Evolutionary conservation across 2,113 vertebrate species (phyloP), one percentile per base, ranked within the genome.

Genomic region (Campylomormyrus numenius): DNA sequence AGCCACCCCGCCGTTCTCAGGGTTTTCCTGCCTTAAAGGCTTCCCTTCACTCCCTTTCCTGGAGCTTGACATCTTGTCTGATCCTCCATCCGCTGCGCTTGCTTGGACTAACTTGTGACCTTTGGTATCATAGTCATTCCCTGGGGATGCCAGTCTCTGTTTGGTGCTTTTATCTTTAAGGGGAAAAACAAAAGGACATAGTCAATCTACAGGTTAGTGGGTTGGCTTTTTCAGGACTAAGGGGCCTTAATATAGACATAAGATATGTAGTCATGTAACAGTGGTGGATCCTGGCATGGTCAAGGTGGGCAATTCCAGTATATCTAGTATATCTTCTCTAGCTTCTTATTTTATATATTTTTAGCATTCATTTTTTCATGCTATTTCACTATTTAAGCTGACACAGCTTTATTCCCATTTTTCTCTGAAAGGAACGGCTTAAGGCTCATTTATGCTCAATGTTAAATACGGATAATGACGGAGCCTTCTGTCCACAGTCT

Each of bases 11-110:
- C 94, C 94, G 10, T 97, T 96, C 0, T 97, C 96, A 7, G 96
- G 96, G 90, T 96, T 96, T 91, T 96, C 96, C 89, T 95, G 96
- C 35, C 80, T 46, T 5, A 53, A 89, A 58, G n/a, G 48, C 24
- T 8, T 42, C 42, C 21, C 85, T 24, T 77, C 66, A 15, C 49
- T 48, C 19, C 58, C 24, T 24, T 27, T 35, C n/a, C 27, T 50
- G 50, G 89, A 83, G 49, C 42, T 45, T 31, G 35, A 35, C 2
- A 39, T 31, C 10, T 87, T 84, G 19, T 77, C 90, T n/a, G 19
- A 77, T 27, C 77, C 77, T 39, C 27, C 88, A 50, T 62, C 49
- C 13, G 50, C 66, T 46, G 45, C 9, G 46, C 39, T 74, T 80
- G 52, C 94, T 31, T 91, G 92, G 52, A 94, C 10, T 5, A 89